These are phyloP conservation scores for Poeciliopsis prolifica DNA, from an alignment of 2,113 vertebrate genomes.

Conservation along the genomic window DNA sequence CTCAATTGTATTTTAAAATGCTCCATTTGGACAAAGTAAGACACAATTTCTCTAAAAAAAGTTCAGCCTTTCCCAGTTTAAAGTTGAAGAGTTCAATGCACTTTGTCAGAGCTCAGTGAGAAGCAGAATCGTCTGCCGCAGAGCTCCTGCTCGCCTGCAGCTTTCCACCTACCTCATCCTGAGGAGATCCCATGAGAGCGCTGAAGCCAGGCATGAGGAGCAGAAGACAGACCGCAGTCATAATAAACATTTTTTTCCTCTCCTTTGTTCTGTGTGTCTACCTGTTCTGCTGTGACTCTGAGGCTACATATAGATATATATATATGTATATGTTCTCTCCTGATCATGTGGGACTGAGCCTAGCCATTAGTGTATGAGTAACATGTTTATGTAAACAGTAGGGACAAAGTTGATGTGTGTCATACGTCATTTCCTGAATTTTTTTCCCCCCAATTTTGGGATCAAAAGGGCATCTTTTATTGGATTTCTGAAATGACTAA, in stretches of 20 bases:
- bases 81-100: constrained; percentile 76
- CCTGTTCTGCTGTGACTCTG: constrained; percentile 33
- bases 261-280: constrained; percentile 43
- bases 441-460: background rate
- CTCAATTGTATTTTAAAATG: background rate
- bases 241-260: constrained; percentile 65
- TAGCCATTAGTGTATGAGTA: constrained; percentile 21
- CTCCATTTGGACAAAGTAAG: background rate
- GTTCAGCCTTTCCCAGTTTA: constrained; percentile 34
- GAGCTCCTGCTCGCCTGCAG: constrained; percentile 34
- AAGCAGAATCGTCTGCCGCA: constrained; percentile 45
- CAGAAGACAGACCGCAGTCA: constrained; percentile 62
- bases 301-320: background rate
- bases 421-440: constrained; percentile 42
- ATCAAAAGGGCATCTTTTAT: constrained; percentile 23
- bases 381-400: constrained; percentile 58
- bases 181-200: constrained; percentile 63
- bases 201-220: constrained; percentile 49
- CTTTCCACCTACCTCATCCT: constrained; percentile 74
- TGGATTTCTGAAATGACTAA: constrained; percentile 32
- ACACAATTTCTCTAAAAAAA: background rate
- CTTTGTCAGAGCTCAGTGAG: constrained; percentile 61
- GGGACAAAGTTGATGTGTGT: constrained; percentile 65
- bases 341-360: constrained; percentile 26
- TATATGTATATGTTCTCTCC: constrained; percentile 27